phyloP scores from a whole-genome alignment of 2,113 vertebrate species.

The chimpanzee (Pan troglodytes) region NHGRI_mPanTro3-v2.1_pri NC_072410.2:35121501-35122000 shows the following conservation, averaged over 20 bases:
- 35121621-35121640: neutral
- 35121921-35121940: neutral
- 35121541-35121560: neutral
- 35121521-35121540: neutral
- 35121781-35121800: neutral
- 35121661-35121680: neutral
- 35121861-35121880: neutral
- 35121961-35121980: neutral
- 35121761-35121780: neutral
- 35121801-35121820: neutral
- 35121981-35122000: neutral
- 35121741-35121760: neutral
- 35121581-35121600: neutral
- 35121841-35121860: neutral
- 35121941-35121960: neutral
- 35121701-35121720: rapidly evolving
- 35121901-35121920: too few species aligned
- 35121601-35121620: neutral
- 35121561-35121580: neutral
- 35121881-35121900: neutral
- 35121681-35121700: neutral
- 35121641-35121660: neutral
- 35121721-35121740: neutral
- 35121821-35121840: neutral
- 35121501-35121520: neutral